A percentile compares a stretch with the other conserved stretches of the same genome.
These are phyloP conservation scores for Periplaneta americana DNA, from an alignment of 1,140 invertebrate genomes.

Conservation along the genomic window DNA sequence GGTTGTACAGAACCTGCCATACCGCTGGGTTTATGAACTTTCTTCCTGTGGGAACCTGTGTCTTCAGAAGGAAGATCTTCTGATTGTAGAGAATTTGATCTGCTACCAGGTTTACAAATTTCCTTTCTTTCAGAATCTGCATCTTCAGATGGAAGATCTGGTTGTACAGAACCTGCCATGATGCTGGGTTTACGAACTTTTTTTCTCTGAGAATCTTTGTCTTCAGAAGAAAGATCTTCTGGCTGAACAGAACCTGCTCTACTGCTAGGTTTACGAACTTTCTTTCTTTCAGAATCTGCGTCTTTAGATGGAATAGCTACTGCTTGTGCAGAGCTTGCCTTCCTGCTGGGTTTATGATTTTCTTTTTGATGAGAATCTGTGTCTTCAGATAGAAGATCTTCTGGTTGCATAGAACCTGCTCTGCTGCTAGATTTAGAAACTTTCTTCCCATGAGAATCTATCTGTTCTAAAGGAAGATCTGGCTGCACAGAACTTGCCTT, in stretches of 20 bases:
- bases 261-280: not conserved
- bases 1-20: not conserved
- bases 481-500: not conserved
- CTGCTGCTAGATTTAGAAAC: not conserved
- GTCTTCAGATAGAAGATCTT: not conserved
- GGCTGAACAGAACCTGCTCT: not conserved
- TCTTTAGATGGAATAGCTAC: not conserved
- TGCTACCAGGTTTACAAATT: not conserved
- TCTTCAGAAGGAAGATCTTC: not conserved
- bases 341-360: not conserved
- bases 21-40: not conserved
- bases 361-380: not conserved
- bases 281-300: not conserved
- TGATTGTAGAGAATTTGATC: not conserved
- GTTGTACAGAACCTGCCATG: not conserved
- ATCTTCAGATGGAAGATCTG: not conserved
- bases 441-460: not conserved
- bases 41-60: no score
- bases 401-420: not conserved
- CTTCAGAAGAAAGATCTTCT: not conserved
- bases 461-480: not conserved
- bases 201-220: not conserved
- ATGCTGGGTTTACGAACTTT: not conserved
- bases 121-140: not conserved
- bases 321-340: not conserved